Conservation (phyloP, 2,797 vertebrate genomes). For the Tiaroga cobitis region DNA sequence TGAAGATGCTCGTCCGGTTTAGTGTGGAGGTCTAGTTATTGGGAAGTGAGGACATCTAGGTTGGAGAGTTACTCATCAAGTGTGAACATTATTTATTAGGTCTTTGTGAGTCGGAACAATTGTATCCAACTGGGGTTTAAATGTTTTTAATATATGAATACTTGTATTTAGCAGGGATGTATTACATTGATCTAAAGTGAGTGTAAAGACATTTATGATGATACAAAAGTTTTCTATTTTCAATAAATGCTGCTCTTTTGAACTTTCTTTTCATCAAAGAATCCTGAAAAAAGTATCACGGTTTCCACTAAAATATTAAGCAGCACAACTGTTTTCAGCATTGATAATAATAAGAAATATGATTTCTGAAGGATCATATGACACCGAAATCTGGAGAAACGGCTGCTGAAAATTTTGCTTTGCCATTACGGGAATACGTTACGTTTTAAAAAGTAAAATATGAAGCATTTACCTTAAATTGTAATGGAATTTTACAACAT, state of each 20-base stretch:
- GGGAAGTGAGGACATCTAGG: neutral
- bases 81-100: neutral
- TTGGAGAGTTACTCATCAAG: neutral
- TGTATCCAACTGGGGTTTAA: neutral
- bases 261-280: neutral
- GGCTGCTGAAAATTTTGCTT: neutral
- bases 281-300: neutral
- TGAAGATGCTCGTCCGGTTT: conserved; percentile 19
- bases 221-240: neutral
- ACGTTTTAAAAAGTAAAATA: neutral
- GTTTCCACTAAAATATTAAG: neutral
- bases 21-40: neutral
- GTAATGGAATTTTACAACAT: neutral
- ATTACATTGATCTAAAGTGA: neutral
- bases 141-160: neutral
- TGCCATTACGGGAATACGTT: neutral
- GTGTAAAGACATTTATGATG: neutral
- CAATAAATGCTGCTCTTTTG: neutral
- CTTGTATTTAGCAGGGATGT: neutral
- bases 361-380: neutral
- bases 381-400: neutral
- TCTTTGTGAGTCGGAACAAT: neutral
- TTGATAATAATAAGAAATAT: neutral
- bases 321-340: neutral
- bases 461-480: neutral